These are phyloP conservation scores for Punctoribates punctum DNA, from an alignment of 2,888 invertebrate genomes.

Conservation along the genomic window DNA sequence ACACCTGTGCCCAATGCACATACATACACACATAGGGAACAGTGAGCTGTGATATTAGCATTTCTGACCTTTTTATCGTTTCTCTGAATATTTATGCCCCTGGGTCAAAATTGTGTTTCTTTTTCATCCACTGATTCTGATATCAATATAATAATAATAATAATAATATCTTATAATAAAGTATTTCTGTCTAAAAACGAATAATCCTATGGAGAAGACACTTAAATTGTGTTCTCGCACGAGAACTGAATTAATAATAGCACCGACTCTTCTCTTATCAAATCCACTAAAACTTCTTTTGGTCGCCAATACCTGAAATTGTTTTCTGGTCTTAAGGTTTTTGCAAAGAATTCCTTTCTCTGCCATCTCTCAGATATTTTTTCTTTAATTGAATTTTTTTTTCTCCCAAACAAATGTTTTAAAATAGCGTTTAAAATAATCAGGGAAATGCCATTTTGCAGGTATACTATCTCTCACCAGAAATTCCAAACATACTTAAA, in stretches of 20 bases:
- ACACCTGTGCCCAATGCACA: neutral
- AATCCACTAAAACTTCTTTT: neutral
- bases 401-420: no score
- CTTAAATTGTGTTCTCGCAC: conserved; percentile 5
- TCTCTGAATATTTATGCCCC: conserved; percentile 6
- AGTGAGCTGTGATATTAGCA: neutral
- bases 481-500: no score
- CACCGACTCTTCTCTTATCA: neutral
- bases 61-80: conserved; percentile 2
- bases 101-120: neutral
- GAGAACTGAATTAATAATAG: conserved; percentile 19
- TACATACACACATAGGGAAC: no score
- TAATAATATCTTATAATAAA: neutral
- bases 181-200: neutral
- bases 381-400: no score
- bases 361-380: no score
- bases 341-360: no score
- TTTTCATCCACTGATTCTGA: neutral
- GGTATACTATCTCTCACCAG: no score
- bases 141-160: no score
- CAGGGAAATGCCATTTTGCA: no score
- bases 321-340: no score
- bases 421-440: no score
- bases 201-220: conserved; percentile 9
- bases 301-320: no score